These are phyloP conservation scores for Andrena flavipes DNA, from an alignment of 2,888 invertebrate species.

Conservation along the genomic window DNA sequence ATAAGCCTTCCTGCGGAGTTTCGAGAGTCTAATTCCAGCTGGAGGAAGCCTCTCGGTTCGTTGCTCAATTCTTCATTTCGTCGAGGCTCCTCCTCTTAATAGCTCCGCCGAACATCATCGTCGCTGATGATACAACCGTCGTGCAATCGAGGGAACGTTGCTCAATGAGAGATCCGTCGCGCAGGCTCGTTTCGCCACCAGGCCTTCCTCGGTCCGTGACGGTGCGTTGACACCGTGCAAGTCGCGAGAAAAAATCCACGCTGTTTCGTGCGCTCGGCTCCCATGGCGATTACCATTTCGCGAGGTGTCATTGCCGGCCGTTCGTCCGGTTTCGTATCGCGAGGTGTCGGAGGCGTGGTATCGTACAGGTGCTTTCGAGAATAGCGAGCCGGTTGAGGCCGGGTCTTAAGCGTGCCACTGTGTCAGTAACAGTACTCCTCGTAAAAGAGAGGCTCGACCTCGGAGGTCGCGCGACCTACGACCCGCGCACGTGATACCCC, in stretches of 20 bases:
- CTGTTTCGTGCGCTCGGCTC: slow-evolving; percentile 19
- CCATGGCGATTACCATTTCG: slow-evolving; percentile 31
- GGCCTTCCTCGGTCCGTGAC: background rate
- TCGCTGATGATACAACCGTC: slow-evolving; percentile 30
- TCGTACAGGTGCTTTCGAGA: slow-evolving; percentile 65
- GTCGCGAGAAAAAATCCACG: slow-evolving; percentile 18
- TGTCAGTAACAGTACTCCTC: slow-evolving; percentile 82
- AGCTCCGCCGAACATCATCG: slow-evolving; percentile 29
- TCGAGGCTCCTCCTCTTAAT: slow-evolving; percentile 25
- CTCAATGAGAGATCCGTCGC: slow-evolving; percentile 57
- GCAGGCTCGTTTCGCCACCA: slow-evolving; percentile 39
- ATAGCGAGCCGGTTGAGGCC: slow-evolving; percentile 62
- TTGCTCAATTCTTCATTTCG: slow-evolving; percentile 40
- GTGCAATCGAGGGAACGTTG: slow-evolving; percentile 39
- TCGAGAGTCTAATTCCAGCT: slow-evolving; percentile 51
- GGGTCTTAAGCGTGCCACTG: slow-evolving; percentile 80
- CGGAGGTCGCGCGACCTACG: slow-evolving; percentile 66
- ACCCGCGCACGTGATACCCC: slow-evolving; percentile 67
- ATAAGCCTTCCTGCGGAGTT: slow-evolving; percentile 38
- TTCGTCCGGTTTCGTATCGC: slow-evolving; percentile 51
- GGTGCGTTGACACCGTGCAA: slow-evolving; percentile 31
- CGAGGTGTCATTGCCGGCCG: slow-evolving; percentile 29
- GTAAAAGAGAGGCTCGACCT: slow-evolving; percentile 75
- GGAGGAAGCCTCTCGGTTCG: slow-evolving; percentile 42
- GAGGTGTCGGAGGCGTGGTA: slow-evolving; percentile 48